Evolutionary conservation across 2,113 vertebrate species (phyloP), one percentile per base, ranked within the genome.

Genomic region (Dicerorhinus sumatrensis): DNA sequence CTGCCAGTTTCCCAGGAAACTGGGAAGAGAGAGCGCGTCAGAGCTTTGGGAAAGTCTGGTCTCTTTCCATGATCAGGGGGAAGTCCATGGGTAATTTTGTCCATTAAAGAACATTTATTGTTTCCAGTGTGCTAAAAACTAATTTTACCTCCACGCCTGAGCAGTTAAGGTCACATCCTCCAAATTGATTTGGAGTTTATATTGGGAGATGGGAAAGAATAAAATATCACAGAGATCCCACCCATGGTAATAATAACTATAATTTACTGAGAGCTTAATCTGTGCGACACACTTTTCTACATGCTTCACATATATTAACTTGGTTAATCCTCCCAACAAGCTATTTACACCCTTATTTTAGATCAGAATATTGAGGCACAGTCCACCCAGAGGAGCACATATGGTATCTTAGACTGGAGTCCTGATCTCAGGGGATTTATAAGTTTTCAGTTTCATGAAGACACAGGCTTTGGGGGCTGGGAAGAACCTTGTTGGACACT

Each of bases 121-220:
- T 80, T 72, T 85, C 62, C 67, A 72, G 36, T 42, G 60, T 89
- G 48, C 77, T 89, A 81, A 73, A 91, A 93, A 93, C 69, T 92
- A 81, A 91, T 91, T 96, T 82, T 80, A 75, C 86, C 73, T 31
- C 51, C 9, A 27, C 25, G 48, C 36, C 60, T 88, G 21, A 88
- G 51, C 33, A 82, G 42, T 88, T 42, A 82, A 69, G 29, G 75
- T 67, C 60, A 72, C 21, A 95, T 18, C 60, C 62, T 72, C 70
- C 95, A 72, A 20, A 39, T 9, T 89, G 60, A 91, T 93, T 85
- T 86, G 56, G 48, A 86, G 51, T 95, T 96, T 93, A 81, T 79
- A 42, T 62, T 89, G 39, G 73, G 73, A 93, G 42, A 88, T 46
- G 27, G 54, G 60, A 82, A 69, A 31, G 48, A 87, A 58, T 62